Evolutionary conservation across 1,140 invertebrate species (phyloP), one percentile per base, ranked within the genome.

Genomic region (Wasmannia auropunctata): DNA sequence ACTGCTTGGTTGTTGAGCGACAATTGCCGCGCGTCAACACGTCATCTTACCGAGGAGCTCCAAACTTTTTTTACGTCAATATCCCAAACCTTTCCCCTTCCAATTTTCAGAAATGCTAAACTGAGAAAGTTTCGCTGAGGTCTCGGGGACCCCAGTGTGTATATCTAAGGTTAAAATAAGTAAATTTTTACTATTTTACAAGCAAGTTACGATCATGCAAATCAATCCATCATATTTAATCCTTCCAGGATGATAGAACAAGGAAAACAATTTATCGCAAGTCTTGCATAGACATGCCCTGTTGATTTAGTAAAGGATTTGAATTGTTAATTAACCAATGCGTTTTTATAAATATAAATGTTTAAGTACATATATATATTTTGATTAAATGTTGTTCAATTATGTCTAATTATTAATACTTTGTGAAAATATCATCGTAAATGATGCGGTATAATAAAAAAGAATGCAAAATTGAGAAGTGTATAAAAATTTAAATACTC

Each of bases 401-500:
- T 22, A 3, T 22, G 19, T 54, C n/a, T 34, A 19, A 34, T 62
- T 62, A 19, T 62, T 3, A 31, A 60, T 28, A 0, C 16, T 60
- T 60, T 31, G 0, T 19, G 14, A 16, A 34, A 62, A 34, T 6
- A 10, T 10, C 16, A 34, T 34, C 11, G n/a, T 34, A 16, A 34
- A 2, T 8, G 51, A 51, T 22, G 8, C 0, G 8, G 8, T 19
- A 34, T 19, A 25, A 34, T 34, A 6, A 60, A 58, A 58, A 58
- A 28, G 1, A 6, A 2, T 16, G 22, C 56, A 14, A 14, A 14
- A 3, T 67, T 8, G 40, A 67, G 11, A 46, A 49, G 16, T 16
- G 22, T n/a, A 3, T 72, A 28, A 14, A 43, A 69, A 69, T 43
- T 72, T 72, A 22, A 54, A 72, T 34, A 51, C n/a, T 72, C 31